Evolutionary conservation across 1,140 invertebrate species (phyloP).

Genomic region (Drosophila varians): DNA sequence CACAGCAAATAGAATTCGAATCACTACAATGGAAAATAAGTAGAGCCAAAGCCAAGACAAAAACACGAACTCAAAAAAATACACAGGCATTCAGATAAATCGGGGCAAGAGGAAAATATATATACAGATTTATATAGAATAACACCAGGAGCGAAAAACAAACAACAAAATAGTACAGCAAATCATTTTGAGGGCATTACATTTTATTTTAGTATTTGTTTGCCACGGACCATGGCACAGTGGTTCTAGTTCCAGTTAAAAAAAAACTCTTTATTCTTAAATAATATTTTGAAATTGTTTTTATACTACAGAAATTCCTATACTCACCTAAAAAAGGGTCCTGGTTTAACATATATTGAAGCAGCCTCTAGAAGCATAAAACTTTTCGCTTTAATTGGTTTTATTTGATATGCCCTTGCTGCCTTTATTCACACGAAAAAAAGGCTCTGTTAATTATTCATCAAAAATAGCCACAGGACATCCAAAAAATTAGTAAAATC

Average conservation of each 20-base stretch:
- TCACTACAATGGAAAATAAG: constrained; percentile 31
- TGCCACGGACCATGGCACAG: constrained; percentile 24
- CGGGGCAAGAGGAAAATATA: neutral
- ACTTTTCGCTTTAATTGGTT: neutral
- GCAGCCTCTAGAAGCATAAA: neutral
- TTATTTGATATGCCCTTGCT: neutral
- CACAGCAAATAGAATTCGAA: constrained; percentile 53
- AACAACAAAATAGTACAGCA: constrained; percentile 46
- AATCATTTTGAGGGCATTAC: constrained; percentile 67
- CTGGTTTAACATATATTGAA: neutral
- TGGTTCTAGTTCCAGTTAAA: constrained; percentile 11
- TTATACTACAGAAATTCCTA: no score
- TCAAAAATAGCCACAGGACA: no score
- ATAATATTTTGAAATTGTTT: no score
- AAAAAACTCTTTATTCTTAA: neutral
- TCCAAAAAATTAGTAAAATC: no score
- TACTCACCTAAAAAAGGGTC: neutral
- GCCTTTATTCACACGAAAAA: neutral
- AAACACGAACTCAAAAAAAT: constrained; percentile 6
- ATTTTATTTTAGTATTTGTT: constrained; percentile 50
- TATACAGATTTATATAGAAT: neutral
- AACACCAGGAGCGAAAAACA: constrained; percentile 17
- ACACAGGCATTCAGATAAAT: neutral
- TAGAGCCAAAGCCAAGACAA: constrained; percentile 10
- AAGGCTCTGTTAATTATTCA: no score